These are phyloP conservation scores for Calephelis perditalis DNA, from an alignment of 2,888 invertebrate species.

Conservation along the genomic window DNA sequence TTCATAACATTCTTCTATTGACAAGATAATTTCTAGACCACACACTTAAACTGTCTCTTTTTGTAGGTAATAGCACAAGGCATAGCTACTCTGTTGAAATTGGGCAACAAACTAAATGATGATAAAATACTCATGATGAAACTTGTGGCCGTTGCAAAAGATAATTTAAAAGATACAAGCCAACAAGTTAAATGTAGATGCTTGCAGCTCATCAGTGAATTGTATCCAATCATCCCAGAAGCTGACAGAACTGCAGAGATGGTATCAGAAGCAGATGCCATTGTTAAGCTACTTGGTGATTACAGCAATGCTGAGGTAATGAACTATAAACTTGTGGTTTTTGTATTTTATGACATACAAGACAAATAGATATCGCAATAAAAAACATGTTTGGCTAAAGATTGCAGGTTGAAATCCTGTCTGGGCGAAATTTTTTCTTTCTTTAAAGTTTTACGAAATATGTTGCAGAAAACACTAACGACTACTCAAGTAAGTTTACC, in stretches of 20 bases:
- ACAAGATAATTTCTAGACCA: no score
- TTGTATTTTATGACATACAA: no score
- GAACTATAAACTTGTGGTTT: no score
- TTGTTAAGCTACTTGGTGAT: slow-evolving; percentile 86
- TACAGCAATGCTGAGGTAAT: slow-evolving; percentile 87
- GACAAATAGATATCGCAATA: no score
- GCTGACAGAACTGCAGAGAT: slow-evolving; percentile 63
- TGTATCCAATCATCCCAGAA: slow-evolving; percentile 79
- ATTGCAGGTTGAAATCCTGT: no score
- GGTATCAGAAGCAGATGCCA: slow-evolving; percentile 77
- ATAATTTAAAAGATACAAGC: slow-evolving; percentile 85
- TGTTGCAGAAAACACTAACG: no score
- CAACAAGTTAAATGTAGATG: slow-evolving; percentile 89
- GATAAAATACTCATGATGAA: slow-evolving; percentile 79
- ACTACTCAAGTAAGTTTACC: no score
- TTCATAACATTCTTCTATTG: no score
- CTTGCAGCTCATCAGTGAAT: slow-evolving; percentile 86
- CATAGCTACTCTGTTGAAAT: slow-evolving; percentile 82
- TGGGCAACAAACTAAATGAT: slow-evolving; percentile 81
- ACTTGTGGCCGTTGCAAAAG: slow-evolving; percentile 80
- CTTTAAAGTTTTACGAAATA: no score
- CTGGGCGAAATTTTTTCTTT: no score
- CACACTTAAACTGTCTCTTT: slow-evolving; percentile 11
- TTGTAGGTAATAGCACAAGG: slow-evolving; percentile 84
- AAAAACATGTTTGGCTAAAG: no score